A percentile compares a stretch with the other conserved stretches of the same genome.
These are phyloP conservation scores for Drosophila saltans DNA, from an alignment of 1,140 invertebrate genomes.

Conservation along the genomic window DNA sequence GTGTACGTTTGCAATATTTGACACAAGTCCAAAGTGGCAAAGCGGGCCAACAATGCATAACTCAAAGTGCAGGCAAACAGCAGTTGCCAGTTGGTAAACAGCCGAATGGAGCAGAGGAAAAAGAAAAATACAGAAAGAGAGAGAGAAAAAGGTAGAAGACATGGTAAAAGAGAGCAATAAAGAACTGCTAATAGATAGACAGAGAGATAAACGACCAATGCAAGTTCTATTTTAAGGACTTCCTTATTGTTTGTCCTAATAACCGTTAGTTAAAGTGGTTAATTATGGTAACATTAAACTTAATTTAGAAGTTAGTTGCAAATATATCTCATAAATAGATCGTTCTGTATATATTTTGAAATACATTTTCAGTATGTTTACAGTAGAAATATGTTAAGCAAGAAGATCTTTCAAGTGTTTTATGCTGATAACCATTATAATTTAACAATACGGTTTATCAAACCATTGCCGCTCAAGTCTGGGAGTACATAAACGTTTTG, in stretches of 20 bases:
- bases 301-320: too few species aligned
- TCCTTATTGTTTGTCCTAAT: too few species aligned
- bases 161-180: not conserved
- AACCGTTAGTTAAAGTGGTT: too few species aligned
- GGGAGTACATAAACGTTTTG: not conserved
- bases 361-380: too few species aligned
- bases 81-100: slow-evolving; percentile 49
- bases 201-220: not conserved
- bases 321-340: too few species aligned
- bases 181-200: not conserved
- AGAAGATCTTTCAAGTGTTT: not conserved
- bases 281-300: too few species aligned
- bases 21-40: slow-evolving; percentile 71
- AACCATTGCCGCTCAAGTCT: not conserved
- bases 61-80: slow-evolving; percentile 77
- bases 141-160: not conserved
- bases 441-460: not conserved
- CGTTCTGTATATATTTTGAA: too few species aligned
- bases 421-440: not conserved
- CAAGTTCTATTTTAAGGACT: not conserved
- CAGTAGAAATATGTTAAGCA: too few species aligned
- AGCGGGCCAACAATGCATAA: slow-evolving; percentile 69
- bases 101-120: not conserved
- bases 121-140: not conserved
- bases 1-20: slow-evolving; percentile 56